A percentile compares a stretch with the other conserved stretches of the same genome.
phyloP scores from a whole-genome alignment of 2,888 invertebrate species.

The Troides oblongomaculatus region DNA sequence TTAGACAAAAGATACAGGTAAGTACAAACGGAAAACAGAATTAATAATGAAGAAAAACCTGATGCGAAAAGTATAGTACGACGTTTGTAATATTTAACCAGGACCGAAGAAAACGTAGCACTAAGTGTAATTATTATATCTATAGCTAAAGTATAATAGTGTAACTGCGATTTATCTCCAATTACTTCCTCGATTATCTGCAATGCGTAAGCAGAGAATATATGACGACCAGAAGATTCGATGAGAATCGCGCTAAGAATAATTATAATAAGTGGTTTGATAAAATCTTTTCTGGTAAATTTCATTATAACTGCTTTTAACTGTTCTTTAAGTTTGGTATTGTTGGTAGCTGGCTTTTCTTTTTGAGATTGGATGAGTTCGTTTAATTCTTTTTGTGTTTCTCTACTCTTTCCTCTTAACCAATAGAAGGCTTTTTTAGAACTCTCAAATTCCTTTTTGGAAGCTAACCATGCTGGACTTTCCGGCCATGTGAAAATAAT shows the following conservation, averaged over 20 bases:
- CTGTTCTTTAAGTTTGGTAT: slow-evolving; percentile 30
- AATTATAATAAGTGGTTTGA: slow-evolving; percentile 50
- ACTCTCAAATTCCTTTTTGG: slow-evolving; percentile 65
- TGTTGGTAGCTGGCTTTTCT: slow-evolving; percentile 31
- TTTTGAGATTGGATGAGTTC: slow-evolving; percentile 50
- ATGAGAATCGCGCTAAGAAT: slow-evolving; percentile 44
- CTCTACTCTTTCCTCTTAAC: slow-evolving; percentile 62
- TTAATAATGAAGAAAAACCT: slow-evolving; percentile 45
- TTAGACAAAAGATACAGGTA: slow-evolving; percentile 46
- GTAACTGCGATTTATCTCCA: slow-evolving; percentile 43
- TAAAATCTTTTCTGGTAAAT: slow-evolving; percentile 51
- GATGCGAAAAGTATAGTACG: slow-evolving; percentile 51
- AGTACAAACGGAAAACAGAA: slow-evolving; percentile 44
- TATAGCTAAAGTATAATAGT: slow-evolving; percentile 51
- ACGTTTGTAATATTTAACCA: slow-evolving; percentile 52
- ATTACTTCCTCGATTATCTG: slow-evolving; percentile 53
- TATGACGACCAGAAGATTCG: slow-evolving; percentile 54
- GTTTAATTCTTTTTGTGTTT: slow-evolving; percentile 42
- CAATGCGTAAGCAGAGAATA: slow-evolving; percentile 56
- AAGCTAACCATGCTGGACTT: slow-evolving; percentile 81
- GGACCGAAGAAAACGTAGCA: slow-evolving; percentile 46
- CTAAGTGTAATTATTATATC: slow-evolving; percentile 53
- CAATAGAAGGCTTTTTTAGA: slow-evolving; percentile 74
- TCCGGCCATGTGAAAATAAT: slow-evolving; percentile 76
- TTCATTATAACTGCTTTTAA: slow-evolving; percentile 42